Conservation (phyloP, 2,113 vertebrate species). For the Myrmecophaga tridactyla region DNA sequence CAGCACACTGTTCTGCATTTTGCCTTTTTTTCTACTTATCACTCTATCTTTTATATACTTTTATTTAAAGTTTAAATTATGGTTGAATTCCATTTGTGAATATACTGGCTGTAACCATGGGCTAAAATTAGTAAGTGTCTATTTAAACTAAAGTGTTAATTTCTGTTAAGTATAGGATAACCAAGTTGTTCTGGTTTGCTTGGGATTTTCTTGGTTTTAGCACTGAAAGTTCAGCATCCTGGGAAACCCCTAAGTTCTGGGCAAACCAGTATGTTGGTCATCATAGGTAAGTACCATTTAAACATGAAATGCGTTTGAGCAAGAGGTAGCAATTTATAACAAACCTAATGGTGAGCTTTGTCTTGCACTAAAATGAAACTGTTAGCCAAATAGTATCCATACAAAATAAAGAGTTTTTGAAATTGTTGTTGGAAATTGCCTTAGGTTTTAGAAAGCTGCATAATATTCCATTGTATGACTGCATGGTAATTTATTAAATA, state of each 20-base stretch:
- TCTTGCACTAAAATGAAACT: background rate
- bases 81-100: background rate
- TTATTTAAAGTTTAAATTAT: background rate
- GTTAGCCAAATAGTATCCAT: background rate
- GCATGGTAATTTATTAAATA: background rate
- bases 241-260: background rate
- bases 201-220: background rate
- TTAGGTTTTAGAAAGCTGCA: background rate
- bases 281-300: background rate
- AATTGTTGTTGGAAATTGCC: background rate
- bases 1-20: background rate
- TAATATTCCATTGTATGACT: background rate
- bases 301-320: background rate
- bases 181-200: background rate
- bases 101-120: background rate
- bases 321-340: background rate
- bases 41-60: background rate
- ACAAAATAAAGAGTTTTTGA: background rate
- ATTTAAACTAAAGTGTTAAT: background rate
- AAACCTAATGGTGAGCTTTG: background rate
- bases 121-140: background rate
- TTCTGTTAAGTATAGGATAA: background rate
- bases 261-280: background rate
- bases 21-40: background rate
- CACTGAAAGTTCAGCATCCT: background rate